Evolutionary conservation across 2,888 invertebrate genomes (phyloP).

Genomic region (Emmelina monodactyla): DNA sequence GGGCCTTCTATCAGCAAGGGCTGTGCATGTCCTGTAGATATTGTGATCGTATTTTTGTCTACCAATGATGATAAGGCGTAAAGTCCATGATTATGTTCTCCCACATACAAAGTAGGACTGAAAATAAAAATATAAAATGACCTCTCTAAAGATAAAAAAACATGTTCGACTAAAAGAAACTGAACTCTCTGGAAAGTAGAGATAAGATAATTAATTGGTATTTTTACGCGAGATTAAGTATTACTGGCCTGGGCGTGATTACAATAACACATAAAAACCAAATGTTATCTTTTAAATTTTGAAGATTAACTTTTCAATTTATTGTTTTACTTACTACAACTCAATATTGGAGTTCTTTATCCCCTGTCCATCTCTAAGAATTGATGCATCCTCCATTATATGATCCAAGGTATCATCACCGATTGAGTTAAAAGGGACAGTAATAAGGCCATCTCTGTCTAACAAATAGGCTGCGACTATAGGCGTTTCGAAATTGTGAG

Average conservation of each 20-base stretch:
- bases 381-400: slow-evolving; percentile 67
- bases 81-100: slow-evolving; percentile 82
- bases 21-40: slow-evolving; percentile 73
- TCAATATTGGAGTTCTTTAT: slow-evolving; percentile 68
- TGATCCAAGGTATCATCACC: slow-evolving; percentile 85
- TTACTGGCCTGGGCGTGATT: no score
- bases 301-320: no score
- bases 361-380: slow-evolving; percentile 62
- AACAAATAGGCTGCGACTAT: slow-evolving; percentile 88
- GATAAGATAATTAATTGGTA: no score
- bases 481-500: slow-evolving; percentile 85
- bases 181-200: no score
- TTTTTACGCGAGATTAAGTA: no score
- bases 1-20: slow-evolving; percentile 82
- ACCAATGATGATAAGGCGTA: slow-evolving; percentile 94
- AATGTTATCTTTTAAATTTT: no score
- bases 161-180: no score
- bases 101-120: slow-evolving; percentile 92
- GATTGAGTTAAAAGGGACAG: slow-evolving; percentile 88
- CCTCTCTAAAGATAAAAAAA: no score
- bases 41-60: slow-evolving; percentile 87
- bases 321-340: slow-evolving; percentile 66
- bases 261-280: no score
- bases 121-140: slow-evolving; percentile 32
- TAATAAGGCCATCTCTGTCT: slow-evolving; percentile 78